Conservation (phyloP, 2,888 invertebrate species). For the Oxystoma pomonae region DNA sequence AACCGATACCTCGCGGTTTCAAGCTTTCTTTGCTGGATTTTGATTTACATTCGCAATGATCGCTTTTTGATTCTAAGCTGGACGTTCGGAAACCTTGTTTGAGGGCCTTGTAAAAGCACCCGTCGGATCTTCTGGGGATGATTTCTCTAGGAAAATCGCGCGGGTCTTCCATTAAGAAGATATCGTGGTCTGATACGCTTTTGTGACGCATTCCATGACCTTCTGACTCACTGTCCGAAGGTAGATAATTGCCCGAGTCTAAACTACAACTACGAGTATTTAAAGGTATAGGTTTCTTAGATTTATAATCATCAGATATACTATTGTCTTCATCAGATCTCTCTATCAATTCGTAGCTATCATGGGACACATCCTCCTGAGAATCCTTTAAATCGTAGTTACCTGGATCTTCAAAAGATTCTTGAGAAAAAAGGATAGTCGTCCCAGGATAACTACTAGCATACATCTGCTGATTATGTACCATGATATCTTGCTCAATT, state of each 20-base stretch:
- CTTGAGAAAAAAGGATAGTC: constrained; percentile 58
- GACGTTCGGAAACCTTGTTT: constrained; percentile 64
- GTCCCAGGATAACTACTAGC: constrained; percentile 85
- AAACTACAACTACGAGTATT: constrained; percentile 64
- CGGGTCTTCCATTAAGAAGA: constrained; percentile 76
- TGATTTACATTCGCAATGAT: constrained; percentile 64
- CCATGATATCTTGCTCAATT: constrained; percentile 60
- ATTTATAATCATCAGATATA: constrained; percentile 42
- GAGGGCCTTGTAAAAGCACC: constrained; percentile 67
- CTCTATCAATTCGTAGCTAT: constrained; percentile 82
- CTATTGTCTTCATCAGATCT: constrained; percentile 65
- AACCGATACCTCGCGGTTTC: constrained; percentile 46
- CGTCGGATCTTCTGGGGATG: constrained; percentile 67
- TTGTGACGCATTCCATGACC: constrained; percentile 56
- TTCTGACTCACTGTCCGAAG: constrained; percentile 68
- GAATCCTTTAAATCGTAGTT: constrained; percentile 64
- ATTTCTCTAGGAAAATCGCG: constrained; percentile 68
- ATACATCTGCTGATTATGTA: constrained; percentile 69
- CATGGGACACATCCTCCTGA: constrained; percentile 83
- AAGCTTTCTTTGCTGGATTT: constrained; percentile 57
- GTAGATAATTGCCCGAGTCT: constrained; percentile 72
- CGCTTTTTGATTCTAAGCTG: constrained; percentile 60
- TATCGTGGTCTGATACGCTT: constrained; percentile 67
- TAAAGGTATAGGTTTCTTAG: constrained; percentile 39
- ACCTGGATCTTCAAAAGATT: constrained; percentile 61